Evolutionary conservation across 2,888 invertebrate species (phyloP).

Genomic region (Orgyia antiqua): DNA sequence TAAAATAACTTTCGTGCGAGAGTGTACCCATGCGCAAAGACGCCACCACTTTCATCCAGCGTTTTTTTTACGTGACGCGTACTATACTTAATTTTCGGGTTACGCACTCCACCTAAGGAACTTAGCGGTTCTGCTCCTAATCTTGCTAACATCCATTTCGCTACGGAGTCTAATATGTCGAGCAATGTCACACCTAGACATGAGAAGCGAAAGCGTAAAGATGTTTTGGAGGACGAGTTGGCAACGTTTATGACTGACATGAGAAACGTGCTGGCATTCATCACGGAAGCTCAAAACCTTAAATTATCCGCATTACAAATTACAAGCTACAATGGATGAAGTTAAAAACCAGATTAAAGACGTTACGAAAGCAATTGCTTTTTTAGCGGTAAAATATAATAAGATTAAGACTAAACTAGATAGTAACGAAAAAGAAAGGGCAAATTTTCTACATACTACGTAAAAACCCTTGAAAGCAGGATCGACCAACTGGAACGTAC

Average conservation of each 20-base stretch:
- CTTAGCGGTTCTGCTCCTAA: conserved; percentile 1
- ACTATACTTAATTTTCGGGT: no score
- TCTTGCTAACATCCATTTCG: not conserved
- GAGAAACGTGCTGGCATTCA: not conserved
- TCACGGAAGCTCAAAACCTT: not conserved
- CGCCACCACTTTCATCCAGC: no score
- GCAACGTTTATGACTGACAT: not conserved
- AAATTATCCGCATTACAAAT: not conserved
- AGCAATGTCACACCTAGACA: not conserved
- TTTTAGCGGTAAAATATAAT: not conserved
- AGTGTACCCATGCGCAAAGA: no score
- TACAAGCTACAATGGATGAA: conserved; percentile 1
- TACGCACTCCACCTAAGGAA: not conserved
- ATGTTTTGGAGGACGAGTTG: not conserved
- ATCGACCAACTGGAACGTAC: not conserved
- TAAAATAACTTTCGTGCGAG: no score
- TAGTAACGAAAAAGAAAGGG: not conserved
- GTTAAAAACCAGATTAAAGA: not conserved
- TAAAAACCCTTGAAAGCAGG: not conserved
- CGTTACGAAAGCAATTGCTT: not conserved
- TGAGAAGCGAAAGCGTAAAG: not conserved
- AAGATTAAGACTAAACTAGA: not conserved
- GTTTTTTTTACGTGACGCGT: no score
- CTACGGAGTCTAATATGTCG: not conserved
- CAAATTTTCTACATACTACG: not conserved